phyloP scores from a whole-genome alignment of 2,888 invertebrate species.

The Drosophila atripex region DNA sequence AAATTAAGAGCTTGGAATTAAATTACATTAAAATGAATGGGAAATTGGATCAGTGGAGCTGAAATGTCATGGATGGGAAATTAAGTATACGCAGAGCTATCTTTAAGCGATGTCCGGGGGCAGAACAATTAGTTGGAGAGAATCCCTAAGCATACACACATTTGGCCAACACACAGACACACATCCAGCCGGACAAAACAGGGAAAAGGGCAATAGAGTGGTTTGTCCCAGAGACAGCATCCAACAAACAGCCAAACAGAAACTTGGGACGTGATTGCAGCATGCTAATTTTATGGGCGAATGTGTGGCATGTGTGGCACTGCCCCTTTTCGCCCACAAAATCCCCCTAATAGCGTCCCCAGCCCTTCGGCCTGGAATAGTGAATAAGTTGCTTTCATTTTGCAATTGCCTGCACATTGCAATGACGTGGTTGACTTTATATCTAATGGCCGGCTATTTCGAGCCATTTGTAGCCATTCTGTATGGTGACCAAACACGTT shows the following conservation, averaged over 20 bases:
- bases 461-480: conserved; percentile 40
- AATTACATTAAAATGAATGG: background rate
- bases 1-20: background rate
- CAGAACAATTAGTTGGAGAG: conserved; percentile 19
- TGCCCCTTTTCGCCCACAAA: background rate
- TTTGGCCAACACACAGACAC: background rate
- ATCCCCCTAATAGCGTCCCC: background rate
- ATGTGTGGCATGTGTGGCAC: conserved; percentile 10
- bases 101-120: conserved; percentile 8
- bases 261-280: conserved; percentile 36
- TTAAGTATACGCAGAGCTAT: conserved; percentile 11
- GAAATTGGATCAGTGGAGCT: conserved; percentile 1
- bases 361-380: background rate
- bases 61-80: conserved; percentile 6
- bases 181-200: background rate
- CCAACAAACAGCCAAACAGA: conserved; percentile 8
- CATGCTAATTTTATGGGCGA: conserved; percentile 38
- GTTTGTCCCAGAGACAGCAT: conserved; percentile 27
- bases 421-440: conserved; percentile 18
- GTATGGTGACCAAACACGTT: conserved; percentile 36
- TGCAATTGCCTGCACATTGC: conserved; percentile 41
- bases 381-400: conserved; percentile 40
- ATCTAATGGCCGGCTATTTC: conserved; percentile 28
- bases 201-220: conserved; percentile 31
- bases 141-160: conserved; percentile 1